A percentile compares a stretch with the other conserved stretches of the same genome.
Conservation (phyloP, 2,797 vertebrate species). For the Onychomys torridus region DNA sequence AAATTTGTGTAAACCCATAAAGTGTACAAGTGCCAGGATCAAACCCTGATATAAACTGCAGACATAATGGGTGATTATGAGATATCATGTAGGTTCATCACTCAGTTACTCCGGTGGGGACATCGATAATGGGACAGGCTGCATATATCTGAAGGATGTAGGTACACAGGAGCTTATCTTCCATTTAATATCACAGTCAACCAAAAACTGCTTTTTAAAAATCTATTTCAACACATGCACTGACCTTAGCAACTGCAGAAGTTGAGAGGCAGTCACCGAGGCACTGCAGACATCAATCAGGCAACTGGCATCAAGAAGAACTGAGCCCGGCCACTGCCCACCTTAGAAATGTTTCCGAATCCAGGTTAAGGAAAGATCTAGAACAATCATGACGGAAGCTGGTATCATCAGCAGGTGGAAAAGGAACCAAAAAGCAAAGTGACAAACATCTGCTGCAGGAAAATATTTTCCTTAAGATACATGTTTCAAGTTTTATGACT, state of each 20-base stretch:
- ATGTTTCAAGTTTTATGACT: not conserved
- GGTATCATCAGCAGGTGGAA: not conserved
- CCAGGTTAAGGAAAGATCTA: not conserved
- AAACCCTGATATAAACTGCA: not conserved
- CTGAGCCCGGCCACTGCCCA: too few species aligned
- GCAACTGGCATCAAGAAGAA: not conserved
- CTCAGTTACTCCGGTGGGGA: too few species aligned
- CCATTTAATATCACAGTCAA: not conserved
- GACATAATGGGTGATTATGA: not conserved
- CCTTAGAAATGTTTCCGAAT: not conserved
- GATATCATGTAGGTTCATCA: accelerated
- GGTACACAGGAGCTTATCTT: not conserved
- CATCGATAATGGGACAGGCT: accelerated
- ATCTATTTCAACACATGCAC: not conserved
- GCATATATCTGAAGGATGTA: too few species aligned
- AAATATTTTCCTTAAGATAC: constrained; percentile 35
- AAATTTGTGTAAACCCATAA: not conserved
- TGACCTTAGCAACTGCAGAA: not conserved
- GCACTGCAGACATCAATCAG: not conserved
- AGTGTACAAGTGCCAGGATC: not conserved
- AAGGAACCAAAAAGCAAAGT: constrained; percentile 12
- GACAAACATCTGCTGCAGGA: not conserved
- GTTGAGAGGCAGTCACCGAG: not conserved
- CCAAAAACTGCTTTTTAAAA: not conserved
- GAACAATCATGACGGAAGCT: not conserved